A percentile compares a stretch with the other conserved stretches of the same genome.
Evolutionary conservation across 2,797 vertebrate genomes (phyloP).

Genomic region (Craterocephalus amniculus): DNA sequence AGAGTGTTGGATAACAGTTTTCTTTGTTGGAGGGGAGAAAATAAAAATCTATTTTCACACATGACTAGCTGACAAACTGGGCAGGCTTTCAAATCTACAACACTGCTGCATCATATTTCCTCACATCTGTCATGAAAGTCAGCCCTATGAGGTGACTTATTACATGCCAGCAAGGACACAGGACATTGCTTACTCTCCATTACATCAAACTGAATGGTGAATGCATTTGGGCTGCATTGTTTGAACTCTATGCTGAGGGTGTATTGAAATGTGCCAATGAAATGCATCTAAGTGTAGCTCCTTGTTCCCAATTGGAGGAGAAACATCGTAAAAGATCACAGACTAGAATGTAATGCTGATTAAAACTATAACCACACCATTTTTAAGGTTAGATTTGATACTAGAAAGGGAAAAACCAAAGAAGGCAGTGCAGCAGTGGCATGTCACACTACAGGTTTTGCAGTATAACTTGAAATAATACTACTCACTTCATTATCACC

Average conservation of each 20-base stretch:
- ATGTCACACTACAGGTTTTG: slow-evolving; percentile 51
- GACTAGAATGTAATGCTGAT: slow-evolving; percentile 5
- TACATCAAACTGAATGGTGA: slow-evolving; percentile 46
- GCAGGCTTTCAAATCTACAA: slow-evolving; percentile 25
- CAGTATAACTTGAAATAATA: slow-evolving; percentile 38
- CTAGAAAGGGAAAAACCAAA: slow-evolving; percentile 4
- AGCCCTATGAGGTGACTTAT: slow-evolving; percentile 19
- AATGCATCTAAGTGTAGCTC: slow-evolving; percentile 51
- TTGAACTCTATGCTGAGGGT: slow-evolving; percentile 45
- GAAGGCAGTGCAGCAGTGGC: slow-evolving; percentile 16
- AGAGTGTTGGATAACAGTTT: no score
- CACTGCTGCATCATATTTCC: slow-evolving; percentile 33
- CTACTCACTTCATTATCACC: slow-evolving; percentile 14
- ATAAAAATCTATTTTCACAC: neutral
- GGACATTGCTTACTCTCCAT: slow-evolving; percentile 34
- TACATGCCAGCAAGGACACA: slow-evolving; percentile 48
- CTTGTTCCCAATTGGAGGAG: slow-evolving; percentile 56
- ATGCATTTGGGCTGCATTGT: slow-evolving; percentile 16
- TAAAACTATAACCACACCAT: neutral
- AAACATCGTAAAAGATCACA: slow-evolving; percentile 55
- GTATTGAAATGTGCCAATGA: slow-evolving; percentile 52
- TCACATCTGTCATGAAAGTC: slow-evolving; percentile 41
- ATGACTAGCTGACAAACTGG: slow-evolving; percentile 24
- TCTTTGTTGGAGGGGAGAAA: neutral
- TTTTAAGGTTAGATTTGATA: neutral